phyloP scores from a whole-genome alignment of 2,113 vertebrate genomes.

The Passer montanus region DNA sequence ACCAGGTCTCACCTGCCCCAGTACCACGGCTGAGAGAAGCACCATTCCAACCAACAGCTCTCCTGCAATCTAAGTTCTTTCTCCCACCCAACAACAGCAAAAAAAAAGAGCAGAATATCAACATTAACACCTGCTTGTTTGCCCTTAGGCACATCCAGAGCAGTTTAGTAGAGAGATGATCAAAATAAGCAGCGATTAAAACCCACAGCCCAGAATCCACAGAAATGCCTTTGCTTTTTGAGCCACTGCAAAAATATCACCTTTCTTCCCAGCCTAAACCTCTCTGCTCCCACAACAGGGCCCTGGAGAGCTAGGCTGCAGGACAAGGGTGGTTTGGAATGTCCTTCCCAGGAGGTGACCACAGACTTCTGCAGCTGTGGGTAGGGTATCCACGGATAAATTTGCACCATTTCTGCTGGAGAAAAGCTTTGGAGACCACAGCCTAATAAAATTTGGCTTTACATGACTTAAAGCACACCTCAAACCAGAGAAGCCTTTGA shows the following conservation, averaged over 20 bases:
- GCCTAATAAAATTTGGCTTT: slow-evolving; percentile 1
- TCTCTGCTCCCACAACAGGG: background rate
- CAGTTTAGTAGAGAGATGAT: background rate
- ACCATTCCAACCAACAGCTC: background rate
- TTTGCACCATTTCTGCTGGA: background rate
- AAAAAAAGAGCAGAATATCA: background rate
- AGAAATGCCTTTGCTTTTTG: background rate
- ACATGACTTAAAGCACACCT: background rate
- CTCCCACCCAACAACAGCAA: background rate
- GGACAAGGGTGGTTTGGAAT: background rate
- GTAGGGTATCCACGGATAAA: background rate
- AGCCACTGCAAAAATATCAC: background rate
- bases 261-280: background rate
- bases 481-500: background rate
- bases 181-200: background rate
- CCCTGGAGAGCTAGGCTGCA: background rate
- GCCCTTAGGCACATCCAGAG: slow-evolving; percentile 8
- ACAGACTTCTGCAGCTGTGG: background rate
- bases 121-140: background rate
- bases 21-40: background rate
- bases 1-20: background rate
- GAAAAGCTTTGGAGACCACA: background rate
- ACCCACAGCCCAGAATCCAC: background rate
- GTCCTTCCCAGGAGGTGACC: background rate
- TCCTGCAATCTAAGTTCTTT: background rate